These are phyloP conservation scores for Acleris holmiana DNA, from an alignment of 2,888 invertebrate genomes.

Conservation along the genomic window DNA sequence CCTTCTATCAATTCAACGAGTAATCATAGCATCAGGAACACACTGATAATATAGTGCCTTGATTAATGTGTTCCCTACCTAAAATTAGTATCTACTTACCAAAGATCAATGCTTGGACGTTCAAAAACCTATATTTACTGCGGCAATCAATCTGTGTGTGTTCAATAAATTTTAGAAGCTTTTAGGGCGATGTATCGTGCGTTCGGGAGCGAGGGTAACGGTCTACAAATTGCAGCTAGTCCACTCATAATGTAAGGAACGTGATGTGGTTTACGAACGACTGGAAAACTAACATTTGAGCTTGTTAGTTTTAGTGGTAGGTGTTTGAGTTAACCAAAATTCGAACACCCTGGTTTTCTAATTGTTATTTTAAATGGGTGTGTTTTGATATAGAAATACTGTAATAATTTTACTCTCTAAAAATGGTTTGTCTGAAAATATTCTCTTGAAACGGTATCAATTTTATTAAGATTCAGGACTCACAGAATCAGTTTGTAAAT, in stretches of 20 bases:
- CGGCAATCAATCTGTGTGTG: constrained; percentile 42
- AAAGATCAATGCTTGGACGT: constrained; percentile 30
- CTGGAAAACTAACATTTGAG: constrained; percentile 19
- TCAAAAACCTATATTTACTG: constrained; percentile 43
- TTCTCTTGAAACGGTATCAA: too few species aligned
- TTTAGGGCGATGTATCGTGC: constrained; percentile 58
- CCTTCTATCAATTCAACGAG: not conserved
- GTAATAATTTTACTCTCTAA: too few species aligned
- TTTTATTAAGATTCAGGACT: too few species aligned
- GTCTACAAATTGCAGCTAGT: constrained; percentile 65
- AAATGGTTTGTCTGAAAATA: too few species aligned
- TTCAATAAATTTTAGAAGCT: constrained; percentile 53
- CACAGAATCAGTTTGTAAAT: too few species aligned
- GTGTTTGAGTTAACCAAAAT: too few species aligned
- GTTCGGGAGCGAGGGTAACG: constrained; percentile 55
- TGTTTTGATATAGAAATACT: too few species aligned
- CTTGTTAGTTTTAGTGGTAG: not conserved
- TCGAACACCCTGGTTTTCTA: too few species aligned
- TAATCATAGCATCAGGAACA: not conserved
- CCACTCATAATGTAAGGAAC: constrained; percentile 58
- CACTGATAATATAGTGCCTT: constrained; percentile 18
- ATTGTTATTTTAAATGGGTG: too few species aligned
- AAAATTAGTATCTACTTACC: constrained; percentile 27
- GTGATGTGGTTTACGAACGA: constrained; percentile 58
- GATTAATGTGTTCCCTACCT: constrained; percentile 18